Evolutionary conservation across 2,113 vertebrate species (phyloP).

Genomic region (Lophura nycthemera): DNA sequence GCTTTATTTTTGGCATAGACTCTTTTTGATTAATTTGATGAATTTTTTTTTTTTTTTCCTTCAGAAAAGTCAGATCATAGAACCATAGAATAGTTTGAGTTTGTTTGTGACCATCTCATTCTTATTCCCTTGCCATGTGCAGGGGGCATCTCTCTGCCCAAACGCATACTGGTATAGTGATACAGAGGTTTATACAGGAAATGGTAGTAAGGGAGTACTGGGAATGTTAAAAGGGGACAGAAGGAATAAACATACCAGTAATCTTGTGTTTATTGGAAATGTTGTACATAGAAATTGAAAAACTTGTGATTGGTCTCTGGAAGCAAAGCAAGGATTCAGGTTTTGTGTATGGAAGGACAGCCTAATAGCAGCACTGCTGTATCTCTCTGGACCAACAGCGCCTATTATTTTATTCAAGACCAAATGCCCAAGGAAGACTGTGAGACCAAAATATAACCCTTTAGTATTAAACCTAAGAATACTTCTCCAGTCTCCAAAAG

Average conservation of each 20-base stretch:
- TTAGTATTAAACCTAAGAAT: not conserved
- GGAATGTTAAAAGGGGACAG: not conserved
- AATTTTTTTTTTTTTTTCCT: not conserved
- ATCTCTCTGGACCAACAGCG: not conserved
- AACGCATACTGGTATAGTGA: no score
- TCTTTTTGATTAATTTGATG: not conserved
- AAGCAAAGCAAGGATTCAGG: not conserved
- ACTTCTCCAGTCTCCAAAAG: not conserved
- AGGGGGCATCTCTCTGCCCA: no score
- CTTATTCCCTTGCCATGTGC: no score
- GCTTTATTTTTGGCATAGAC: not conserved
- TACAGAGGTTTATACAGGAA: not conserved
- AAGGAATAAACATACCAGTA: not conserved
- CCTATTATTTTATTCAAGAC: not conserved
- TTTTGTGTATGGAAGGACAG: fast-evolving
- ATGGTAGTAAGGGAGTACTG: not conserved
- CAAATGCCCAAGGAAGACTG: not conserved
- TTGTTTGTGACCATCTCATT: no score
- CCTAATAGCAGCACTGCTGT: not conserved
- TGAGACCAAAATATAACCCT: not conserved
- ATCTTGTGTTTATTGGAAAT: not conserved
- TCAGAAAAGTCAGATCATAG: not conserved
- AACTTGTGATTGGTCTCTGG: not conserved
- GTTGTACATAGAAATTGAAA: not conserved
- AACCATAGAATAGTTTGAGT: no score